A percentile compares a stretch with the other conserved stretches of the same genome.
phyloP scores from a whole-genome alignment of 2,888 invertebrate species.

The Hemithea aestivaria region DNA sequence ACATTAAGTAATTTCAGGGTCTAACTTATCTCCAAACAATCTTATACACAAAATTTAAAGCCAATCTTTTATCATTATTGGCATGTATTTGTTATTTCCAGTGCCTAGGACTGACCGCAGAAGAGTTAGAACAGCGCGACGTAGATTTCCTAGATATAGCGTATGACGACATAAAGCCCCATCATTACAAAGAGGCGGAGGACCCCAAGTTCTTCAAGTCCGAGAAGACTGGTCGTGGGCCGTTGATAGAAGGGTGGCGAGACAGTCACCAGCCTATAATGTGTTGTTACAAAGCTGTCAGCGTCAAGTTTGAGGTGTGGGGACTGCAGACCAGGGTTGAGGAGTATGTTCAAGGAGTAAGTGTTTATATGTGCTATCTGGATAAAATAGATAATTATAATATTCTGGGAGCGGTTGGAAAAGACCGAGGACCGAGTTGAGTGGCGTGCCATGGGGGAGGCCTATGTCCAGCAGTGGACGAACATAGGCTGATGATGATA shows the following conservation, averaged over 20 bases:
- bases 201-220: constrained; percentile 92
- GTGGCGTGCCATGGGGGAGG: too few relatives aligned
- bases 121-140: constrained; percentile 84
- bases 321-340: constrained; percentile 94
- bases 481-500: too few relatives aligned
- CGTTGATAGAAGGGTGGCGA: constrained; percentile 90
- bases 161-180: constrained; percentile 90
- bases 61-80: too few relatives aligned
- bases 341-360: constrained; percentile 90
- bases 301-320: constrained; percentile 94
- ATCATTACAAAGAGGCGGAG: constrained; percentile 94
- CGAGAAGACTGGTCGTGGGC: constrained; percentile 89
- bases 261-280: constrained; percentile 87
- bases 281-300: constrained; percentile 95
- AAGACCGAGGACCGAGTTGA: too few relatives aligned
- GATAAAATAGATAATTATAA: too few relatives aligned
- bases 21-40: too few relatives aligned
- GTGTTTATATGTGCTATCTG: too few relatives aligned
- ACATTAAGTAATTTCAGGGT: too few relatives aligned
- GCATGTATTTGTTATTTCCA: constrained; percentile 57
- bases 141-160: constrained; percentile 93
- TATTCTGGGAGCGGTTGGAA: too few relatives aligned
- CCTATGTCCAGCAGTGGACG: too few relatives aligned
- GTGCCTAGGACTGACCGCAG: constrained; percentile 86
- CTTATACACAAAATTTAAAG: too few relatives aligned